phyloP scores from a whole-genome alignment of 2,888 invertebrate species.

The Pristionchus entomophagus region DNA sequence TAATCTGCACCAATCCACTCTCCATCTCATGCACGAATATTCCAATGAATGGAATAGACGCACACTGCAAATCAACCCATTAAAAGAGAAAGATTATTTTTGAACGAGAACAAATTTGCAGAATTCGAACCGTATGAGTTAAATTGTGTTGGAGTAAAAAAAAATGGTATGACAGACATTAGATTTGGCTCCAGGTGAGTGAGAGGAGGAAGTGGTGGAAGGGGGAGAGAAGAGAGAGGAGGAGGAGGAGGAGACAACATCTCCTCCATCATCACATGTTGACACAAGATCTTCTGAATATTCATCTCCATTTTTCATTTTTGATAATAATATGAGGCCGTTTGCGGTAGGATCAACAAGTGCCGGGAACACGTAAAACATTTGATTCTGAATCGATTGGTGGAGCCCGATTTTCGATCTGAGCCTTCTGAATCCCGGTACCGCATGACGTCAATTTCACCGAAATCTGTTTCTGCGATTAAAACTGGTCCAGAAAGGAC shows the following conservation, averaged over 20 bases:
- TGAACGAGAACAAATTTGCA: neutral
- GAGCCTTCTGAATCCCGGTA: too few species aligned
- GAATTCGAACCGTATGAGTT: too few species aligned
- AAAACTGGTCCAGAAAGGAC: too few species aligned
- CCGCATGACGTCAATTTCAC: neutral
- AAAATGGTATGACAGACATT: neutral
- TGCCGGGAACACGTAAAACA: too few species aligned
- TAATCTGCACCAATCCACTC: conserved; percentile 68
- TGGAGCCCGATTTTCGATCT: too few species aligned
- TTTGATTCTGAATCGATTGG: too few species aligned
- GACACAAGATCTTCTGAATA: conserved; percentile 84
- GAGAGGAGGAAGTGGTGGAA: conserved; percentile 54
- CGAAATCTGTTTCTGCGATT: neutral
- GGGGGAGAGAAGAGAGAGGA: conserved; percentile 51
- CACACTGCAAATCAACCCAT: neutral
- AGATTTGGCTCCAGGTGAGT: conserved; percentile 39
- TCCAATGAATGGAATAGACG: conserved; percentile 43
- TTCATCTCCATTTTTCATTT: conserved; percentile 14
- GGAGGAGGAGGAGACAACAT: conserved; percentile 84
- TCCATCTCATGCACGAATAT: conserved; percentile 64
- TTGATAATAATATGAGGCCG: too few species aligned
- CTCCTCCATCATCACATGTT: conserved; percentile 88
- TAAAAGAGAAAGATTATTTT: neutral
- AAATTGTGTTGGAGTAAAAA: neutral
- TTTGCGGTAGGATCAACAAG: too few species aligned